phyloP scores from a whole-genome alignment of 2,113 vertebrate species.

The Leptodactylus fuscus region DNA sequence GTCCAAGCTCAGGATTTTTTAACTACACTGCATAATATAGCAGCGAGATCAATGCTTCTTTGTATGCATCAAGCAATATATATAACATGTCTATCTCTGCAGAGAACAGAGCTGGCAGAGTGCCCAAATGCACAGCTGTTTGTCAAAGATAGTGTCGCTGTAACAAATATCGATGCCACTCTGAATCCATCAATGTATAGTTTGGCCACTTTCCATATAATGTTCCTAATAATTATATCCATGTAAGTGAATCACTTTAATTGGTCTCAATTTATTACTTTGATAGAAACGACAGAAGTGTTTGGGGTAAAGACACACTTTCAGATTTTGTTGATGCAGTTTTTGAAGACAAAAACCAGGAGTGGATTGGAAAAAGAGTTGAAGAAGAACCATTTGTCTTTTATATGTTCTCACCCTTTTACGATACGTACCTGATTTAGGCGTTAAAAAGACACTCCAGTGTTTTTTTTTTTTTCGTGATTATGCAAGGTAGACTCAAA shows the following conservation, averaged over 20 bases:
- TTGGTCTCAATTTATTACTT: neutral
- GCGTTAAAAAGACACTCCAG: too few relatives aligned
- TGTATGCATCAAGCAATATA: neutral
- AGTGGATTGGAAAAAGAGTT: too few relatives aligned
- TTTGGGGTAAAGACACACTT: too few relatives aligned
- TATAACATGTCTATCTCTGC: neutral
- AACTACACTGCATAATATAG: neutral
- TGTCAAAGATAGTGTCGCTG: neutral
- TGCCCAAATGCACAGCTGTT: neutral
- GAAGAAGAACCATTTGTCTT: too few relatives aligned
- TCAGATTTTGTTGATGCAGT: too few relatives aligned
- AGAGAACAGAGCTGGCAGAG: neutral
- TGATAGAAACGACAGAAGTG: neutral
- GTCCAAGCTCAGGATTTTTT: neutral
- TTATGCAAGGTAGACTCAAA: too few relatives aligned
- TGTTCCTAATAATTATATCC: slow-evolving; percentile 13
- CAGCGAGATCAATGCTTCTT: neutral
- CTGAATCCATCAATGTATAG: slow-evolving; percentile 2
- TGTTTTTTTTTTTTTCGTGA: too few relatives aligned
- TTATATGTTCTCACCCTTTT: too few relatives aligned
- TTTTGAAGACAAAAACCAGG: too few relatives aligned
- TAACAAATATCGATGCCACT: slow-evolving; percentile 15
- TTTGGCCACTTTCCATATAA: neutral
- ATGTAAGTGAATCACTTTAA: neutral
- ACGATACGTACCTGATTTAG: too few relatives aligned